phyloP scores from a whole-genome alignment of 2,888 invertebrate species.

The Apoderus coryli region DNA sequence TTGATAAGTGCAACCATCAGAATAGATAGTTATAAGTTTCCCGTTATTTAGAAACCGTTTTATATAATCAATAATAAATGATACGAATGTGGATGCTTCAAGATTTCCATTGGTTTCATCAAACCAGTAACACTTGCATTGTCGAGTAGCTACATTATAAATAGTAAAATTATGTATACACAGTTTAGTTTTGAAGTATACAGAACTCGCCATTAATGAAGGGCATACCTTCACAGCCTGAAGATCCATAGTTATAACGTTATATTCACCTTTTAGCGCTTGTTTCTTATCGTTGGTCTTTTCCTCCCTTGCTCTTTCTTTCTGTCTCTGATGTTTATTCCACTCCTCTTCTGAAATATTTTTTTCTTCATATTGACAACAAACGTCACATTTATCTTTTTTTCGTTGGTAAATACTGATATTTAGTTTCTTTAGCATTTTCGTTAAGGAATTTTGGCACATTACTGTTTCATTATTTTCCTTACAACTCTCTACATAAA shows the following conservation, averaged over 20 bases:
- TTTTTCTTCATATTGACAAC: constrained; percentile 11
- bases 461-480: constrained; percentile 2
- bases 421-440: constrained; percentile 8
- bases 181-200: constrained; percentile 21
- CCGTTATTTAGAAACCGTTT: constrained; percentile 11
- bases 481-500: constrained; percentile 4
- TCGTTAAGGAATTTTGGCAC: too few relatives aligned
- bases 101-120: neutral
- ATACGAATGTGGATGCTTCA: constrained; percentile 2
- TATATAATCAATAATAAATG: constrained; percentile 12
- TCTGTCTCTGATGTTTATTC: constrained; percentile 7
- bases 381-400: constrained; percentile 14
- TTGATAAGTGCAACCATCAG: constrained; percentile 1
- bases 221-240: constrained; percentile 16
- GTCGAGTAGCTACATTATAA: constrained; percentile 9
- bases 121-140: neutral
- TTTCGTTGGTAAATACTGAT: constrained; percentile 12
- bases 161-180: constrained; percentile 21
- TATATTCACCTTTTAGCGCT: constrained; percentile 13
- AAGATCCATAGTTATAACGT: constrained; percentile 17
- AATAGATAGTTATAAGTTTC: constrained; percentile 11
- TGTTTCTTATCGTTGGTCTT: constrained; percentile 18
- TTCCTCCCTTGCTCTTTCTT: constrained; percentile 13
- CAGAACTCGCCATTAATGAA: constrained; percentile 12
- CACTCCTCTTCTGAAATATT: constrained; percentile 12